Percentiles rank a stretch among this genome's conserved stretches.
Evolutionary conservation across 2,797 vertebrate species (phyloP).

Genomic region (Telmatherina bonti): DNA sequence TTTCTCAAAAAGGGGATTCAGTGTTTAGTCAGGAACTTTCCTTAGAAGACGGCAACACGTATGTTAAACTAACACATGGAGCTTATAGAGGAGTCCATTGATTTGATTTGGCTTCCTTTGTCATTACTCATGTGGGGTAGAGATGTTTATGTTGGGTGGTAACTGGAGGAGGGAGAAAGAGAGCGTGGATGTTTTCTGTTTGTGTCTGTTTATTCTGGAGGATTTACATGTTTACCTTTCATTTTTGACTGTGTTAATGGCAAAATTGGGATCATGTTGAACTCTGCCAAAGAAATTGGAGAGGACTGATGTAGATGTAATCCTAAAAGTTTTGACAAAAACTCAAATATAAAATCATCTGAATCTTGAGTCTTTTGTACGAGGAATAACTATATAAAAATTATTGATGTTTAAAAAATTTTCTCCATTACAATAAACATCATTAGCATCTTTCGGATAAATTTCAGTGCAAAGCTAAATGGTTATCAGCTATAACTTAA

Average conservation of each 20-base stretch:
- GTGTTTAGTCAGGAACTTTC: slow-evolving; percentile 69
- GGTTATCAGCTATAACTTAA: too few relatives aligned
- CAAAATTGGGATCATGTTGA: slow-evolving; percentile 3
- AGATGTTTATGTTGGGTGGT: slow-evolving; percentile 66
- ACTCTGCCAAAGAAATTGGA: slow-evolving; percentile 4
- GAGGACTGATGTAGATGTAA: neutral
- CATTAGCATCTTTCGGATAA: neutral
- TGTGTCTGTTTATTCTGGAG: slow-evolving; percentile 31
- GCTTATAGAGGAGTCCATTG: slow-evolving; percentile 71
- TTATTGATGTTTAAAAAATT: neutral
- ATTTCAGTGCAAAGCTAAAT: neutral
- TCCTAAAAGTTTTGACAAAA: slow-evolving; percentile 16
- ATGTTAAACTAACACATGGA: slow-evolving; percentile 78
- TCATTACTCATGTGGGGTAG: slow-evolving; percentile 62
- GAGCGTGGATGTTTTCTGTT: slow-evolving; percentile 51
- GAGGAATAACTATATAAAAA: too few relatives aligned
- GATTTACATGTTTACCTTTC: slow-evolving; percentile 16
- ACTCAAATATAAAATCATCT: slow-evolving; percentile 11
- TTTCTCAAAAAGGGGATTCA: slow-evolving; percentile 65
- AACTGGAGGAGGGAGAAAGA: slow-evolving; percentile 40
- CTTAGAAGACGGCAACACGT: slow-evolving; percentile 73
- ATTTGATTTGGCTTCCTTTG: slow-evolving; percentile 73
- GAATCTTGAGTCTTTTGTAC: neutral
- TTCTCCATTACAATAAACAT: neutral
- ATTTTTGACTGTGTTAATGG: slow-evolving; percentile 35